Percentiles rank a stretch among this genome's conserved stretches.
phyloP scores from a whole-genome alignment of 2,113 vertebrate species.

The Lagopus leucura region DNA sequence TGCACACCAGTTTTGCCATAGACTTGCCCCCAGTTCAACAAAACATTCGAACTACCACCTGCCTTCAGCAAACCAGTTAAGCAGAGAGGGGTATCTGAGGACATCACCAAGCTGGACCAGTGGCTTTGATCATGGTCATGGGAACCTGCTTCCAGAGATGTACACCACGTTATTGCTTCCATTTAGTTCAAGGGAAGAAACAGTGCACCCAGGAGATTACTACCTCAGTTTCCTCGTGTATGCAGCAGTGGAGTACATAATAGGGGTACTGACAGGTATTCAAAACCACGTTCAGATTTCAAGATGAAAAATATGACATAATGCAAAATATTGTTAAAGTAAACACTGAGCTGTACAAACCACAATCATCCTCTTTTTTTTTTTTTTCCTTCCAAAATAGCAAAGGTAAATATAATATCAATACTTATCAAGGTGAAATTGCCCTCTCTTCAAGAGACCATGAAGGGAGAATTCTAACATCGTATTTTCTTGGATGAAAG shows the following conservation, averaged over 20 bases:
- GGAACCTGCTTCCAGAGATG: not conserved
- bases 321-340: conserved; percentile 51
- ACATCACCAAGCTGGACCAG: not conserved
- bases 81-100: not conserved
- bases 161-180: not conserved
- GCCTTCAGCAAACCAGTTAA: not conserved
- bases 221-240: not conserved
- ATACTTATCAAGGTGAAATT: conserved; percentile 59
- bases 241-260: not conserved
- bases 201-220: not conserved
- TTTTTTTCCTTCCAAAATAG: conserved; percentile 8
- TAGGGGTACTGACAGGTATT: not conserved
- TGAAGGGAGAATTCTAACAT: conserved; percentile 36
- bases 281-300: not conserved
- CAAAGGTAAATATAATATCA: conserved; percentile 26
- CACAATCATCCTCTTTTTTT: conserved; percentile 19
- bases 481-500: conserved; percentile 63
- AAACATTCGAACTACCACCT: not conserved
- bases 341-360: conserved; percentile 35
- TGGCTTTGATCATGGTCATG: not conserved
- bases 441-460: conserved; percentile 12
- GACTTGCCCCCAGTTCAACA: not conserved
- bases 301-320: conserved; percentile 1
- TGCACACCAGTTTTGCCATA: not conserved
- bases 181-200: not conserved